phyloP scores from a whole-genome alignment of 2,797 vertebrate species.

The Oreortyx pictus region DNA sequence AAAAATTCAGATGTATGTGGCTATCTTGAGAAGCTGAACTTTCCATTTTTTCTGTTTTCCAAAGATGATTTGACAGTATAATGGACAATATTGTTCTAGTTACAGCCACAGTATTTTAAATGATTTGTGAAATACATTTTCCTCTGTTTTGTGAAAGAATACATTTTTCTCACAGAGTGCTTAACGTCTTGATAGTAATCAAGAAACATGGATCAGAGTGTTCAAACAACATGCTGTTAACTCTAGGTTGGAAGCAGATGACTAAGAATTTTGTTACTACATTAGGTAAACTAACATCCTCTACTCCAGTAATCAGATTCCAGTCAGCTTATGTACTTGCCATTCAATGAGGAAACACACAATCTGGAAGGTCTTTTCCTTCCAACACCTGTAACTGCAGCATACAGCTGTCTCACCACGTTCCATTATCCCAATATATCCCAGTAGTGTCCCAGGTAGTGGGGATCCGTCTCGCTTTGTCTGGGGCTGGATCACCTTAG shows the following conservation, averaged over 20 bases:
- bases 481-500: too few species aligned
- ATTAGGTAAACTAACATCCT: neutral
- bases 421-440: too few species aligned
- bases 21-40: neutral
- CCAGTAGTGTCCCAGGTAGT: too few species aligned
- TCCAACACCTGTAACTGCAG: neutral
- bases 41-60: neutral
- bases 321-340: neutral
- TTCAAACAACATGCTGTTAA: neutral
- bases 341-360: accelerated
- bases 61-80: neutral
- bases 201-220: neutral
- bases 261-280: neutral
- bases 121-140: neutral
- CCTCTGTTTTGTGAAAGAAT: neutral
- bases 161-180: neutral
- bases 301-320: neutral
- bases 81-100: neutral
- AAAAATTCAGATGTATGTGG: neutral
- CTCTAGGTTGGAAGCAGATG: neutral
- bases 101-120: neutral
- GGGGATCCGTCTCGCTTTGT: too few species aligned
- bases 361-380: neutral
- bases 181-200: neutral
- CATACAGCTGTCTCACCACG: neutral